Evolutionary conservation across 2,113 vertebrate genomes (phyloP).

Genomic region (Microtus pennsylvanicus): DNA sequence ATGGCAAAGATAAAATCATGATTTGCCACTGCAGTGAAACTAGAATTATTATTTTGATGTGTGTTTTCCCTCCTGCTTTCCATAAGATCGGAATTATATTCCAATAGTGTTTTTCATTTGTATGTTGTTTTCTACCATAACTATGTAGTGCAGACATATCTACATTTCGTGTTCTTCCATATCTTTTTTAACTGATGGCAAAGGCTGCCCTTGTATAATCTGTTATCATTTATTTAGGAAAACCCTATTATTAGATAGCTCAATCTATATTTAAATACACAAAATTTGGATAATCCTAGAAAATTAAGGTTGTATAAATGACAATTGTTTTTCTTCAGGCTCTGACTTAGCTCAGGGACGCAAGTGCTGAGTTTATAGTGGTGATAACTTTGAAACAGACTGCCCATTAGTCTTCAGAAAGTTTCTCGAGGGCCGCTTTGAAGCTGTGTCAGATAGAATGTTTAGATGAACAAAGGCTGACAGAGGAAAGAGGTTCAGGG

Average conservation of each 20-base stretch:
- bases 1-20: constrained; percentile 17
- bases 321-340: constrained; percentile 4
- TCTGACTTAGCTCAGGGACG: constrained; percentile 34
- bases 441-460: not conserved
- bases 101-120: not conserved
- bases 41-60: constrained; percentile 31
- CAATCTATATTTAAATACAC: not conserved
- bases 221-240: constrained; percentile 30
- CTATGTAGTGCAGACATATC: not conserved
- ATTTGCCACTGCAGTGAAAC: not conserved
- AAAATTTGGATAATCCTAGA: not conserved
- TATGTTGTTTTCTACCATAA: not conserved
- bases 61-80: not conserved
- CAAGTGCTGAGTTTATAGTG: not conserved
- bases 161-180: not conserved
- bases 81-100: not conserved
- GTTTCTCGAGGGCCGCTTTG: not conserved
- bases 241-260: not conserved
- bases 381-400: not conserved
- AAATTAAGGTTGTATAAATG: not conserved
- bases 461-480: not conserved
- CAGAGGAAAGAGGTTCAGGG: not conserved
- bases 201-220: not conserved
- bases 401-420: not conserved
- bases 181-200: not conserved